Base-by-base conservation (phyloP, 1,140 invertebrate genomes). In the Bombus pyrosoma region DNA sequence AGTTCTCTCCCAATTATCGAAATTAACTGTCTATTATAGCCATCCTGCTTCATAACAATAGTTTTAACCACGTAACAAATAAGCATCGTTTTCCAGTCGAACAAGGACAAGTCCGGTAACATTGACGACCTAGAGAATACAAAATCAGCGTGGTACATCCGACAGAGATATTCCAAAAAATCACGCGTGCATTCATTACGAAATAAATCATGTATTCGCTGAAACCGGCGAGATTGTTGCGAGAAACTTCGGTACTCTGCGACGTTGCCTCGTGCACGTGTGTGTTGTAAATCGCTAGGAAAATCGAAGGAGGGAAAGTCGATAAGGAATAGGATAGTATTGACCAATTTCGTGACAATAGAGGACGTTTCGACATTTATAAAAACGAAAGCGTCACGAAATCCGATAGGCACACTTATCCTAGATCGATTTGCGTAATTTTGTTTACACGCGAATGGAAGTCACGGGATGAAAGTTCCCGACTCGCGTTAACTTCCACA, bases 341-440 rank as follows among this genome's bases (percentile, higher is more conserved):
- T 86, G 71, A 74, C 79, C 84, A 68, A 86, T 86, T 86, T 81
- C 62, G 62, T 64, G 84, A 79, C 84, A 86, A 81, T 82, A 82
- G 69, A 72, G 72, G 10, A 75, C 59, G 72, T 86, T 82, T 82
- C 84, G 80, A 82, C 79, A 82, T 62, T 68, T 73, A 64, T 62
- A 25, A 13, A 13, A 8, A 57, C 39, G 77, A 79, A 80, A 47
- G 77, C 64, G 34, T 57, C 69, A 80, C 76, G 69, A 47, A 64
- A 73, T 81, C 34, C 41, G 10, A 57, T 41, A 43, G 28, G 2
- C 66, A 43, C 57, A 10, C 8, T 34, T 15, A 47, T 72, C 28
- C 64, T 79, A 59, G 22, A 28, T 37, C 34, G 28, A 74, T 53
- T 85, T 73, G 34, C 22, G 41, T 39, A 72, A 85, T 73, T 28